These are phyloP conservation scores for Spatula versicolor DNA, from an alignment of 2,797 vertebrate species.

Conservation along the genomic window DNA sequence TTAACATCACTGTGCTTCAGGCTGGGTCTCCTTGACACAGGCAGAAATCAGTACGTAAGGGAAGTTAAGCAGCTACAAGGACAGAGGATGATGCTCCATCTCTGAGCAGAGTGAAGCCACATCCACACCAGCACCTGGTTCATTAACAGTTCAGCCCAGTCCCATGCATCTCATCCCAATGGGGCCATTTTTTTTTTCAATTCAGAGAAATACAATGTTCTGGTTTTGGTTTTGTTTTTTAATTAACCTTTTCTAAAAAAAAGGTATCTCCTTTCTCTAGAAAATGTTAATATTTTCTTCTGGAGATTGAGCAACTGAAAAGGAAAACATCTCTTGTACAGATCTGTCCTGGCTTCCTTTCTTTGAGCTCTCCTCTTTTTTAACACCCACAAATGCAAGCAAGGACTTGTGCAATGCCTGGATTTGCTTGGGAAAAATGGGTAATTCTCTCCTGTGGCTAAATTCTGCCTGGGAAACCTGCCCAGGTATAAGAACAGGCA, in stretches of 20 bases:
- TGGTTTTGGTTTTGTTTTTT: background rate
- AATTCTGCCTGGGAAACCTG: background rate
- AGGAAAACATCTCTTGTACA: too few species aligned
- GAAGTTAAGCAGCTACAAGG: background rate
- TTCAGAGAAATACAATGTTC: background rate
- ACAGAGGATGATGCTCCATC: background rate
- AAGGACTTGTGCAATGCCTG: background rate
- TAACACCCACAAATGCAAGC: background rate
- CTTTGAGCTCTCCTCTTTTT: background rate
- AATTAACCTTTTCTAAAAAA: accelerated
- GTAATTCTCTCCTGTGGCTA: background rate
- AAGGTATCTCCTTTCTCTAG: background rate
- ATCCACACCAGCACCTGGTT: background rate
- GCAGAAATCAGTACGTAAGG: background rate
- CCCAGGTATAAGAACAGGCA: background rate
- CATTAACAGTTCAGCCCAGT: accelerated
- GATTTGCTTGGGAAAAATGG: background rate
- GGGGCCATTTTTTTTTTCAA: background rate
- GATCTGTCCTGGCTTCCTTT: background rate
- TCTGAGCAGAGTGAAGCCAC: background rate
- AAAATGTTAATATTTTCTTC: background rate
- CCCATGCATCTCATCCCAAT: background rate
- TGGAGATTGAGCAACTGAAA: background rate
- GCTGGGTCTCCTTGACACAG: background rate
- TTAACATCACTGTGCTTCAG: background rate